Conservation (phyloP, 2,113 vertebrate genomes). For the Pavo muticus region DNA sequence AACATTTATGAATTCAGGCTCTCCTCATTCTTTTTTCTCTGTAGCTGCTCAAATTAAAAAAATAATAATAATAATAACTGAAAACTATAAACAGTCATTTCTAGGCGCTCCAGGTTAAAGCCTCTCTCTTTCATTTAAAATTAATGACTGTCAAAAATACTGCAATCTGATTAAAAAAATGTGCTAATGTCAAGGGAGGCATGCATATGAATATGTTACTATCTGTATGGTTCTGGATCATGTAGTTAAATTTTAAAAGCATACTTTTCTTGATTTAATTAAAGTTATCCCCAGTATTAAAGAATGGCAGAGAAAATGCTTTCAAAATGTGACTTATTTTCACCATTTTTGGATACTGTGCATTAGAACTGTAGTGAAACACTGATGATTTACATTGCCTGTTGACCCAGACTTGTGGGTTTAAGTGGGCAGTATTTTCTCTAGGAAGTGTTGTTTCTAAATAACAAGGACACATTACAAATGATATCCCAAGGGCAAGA, state of each 20-base stretch:
- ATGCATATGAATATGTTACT: background rate
- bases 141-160: conserved; percentile 28
- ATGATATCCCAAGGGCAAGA: conserved; percentile 57
- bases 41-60: background rate
- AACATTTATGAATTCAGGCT: background rate
- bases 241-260: background rate
- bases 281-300: background rate
- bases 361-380: background rate
- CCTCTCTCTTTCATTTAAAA: conserved; percentile 17
- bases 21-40: background rate
- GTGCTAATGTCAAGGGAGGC: background rate
- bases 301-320: background rate
- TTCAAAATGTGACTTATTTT: background rate
- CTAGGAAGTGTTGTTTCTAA: conserved; percentile 46
- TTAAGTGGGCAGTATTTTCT: conserved; percentile 59
- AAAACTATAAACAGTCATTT: background rate
- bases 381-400: conserved; percentile 35
- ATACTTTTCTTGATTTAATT: background rate
- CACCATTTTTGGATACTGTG: background rate
- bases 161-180: background rate
- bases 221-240: background rate
- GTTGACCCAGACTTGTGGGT: conserved; percentile 53
- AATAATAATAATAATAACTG: background rate
- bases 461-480: conserved; percentile 57
- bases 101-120: background rate